Percentiles rank a stretch among this genome's conserved stretches.
These are phyloP conservation scores for Sarcophaga peregrina DNA, from an alignment of 1,140 invertebrate species.

Conservation along the genomic window DNA sequence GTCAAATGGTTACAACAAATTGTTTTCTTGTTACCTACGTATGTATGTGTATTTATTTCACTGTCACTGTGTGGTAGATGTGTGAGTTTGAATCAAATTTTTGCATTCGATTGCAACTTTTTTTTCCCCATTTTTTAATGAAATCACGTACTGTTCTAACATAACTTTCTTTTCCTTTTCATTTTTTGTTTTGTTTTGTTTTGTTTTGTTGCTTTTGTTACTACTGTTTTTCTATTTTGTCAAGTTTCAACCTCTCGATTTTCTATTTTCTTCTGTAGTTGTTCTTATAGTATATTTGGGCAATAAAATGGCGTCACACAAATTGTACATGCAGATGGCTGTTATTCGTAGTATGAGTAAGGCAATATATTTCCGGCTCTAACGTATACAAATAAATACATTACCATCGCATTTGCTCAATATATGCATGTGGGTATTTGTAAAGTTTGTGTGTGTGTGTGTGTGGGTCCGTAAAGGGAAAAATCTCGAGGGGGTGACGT, in stretches of 20 bases:
- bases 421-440: neutral
- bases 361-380: conserved; percentile 34
- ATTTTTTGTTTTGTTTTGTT: neutral
- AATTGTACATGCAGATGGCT: neutral
- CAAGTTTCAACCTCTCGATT: conserved; percentile 31
- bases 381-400: neutral
- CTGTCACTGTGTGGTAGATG: neutral
- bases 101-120: conserved; percentile 40
- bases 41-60: neutral
- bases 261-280: neutral
- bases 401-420: neutral
- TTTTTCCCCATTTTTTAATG: conserved; percentile 27
- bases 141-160: conserved; percentile 31
- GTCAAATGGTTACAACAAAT: conserved; percentile 40
- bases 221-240: neutral
- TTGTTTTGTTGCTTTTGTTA: no score
- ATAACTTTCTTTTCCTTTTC: conserved; percentile 7
- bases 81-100: conserved; percentile 30
- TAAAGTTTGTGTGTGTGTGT: neutral
- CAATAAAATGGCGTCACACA: conserved; percentile 38
- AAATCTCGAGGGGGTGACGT: neutral
- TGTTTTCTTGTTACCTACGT: conserved; percentile 16
- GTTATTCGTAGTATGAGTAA: neutral
- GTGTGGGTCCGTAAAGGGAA: neutral
- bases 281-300: conserved; percentile 10